Conservation (phyloP, 2,113 vertebrate species). For the Perca flavescens region DNA sequence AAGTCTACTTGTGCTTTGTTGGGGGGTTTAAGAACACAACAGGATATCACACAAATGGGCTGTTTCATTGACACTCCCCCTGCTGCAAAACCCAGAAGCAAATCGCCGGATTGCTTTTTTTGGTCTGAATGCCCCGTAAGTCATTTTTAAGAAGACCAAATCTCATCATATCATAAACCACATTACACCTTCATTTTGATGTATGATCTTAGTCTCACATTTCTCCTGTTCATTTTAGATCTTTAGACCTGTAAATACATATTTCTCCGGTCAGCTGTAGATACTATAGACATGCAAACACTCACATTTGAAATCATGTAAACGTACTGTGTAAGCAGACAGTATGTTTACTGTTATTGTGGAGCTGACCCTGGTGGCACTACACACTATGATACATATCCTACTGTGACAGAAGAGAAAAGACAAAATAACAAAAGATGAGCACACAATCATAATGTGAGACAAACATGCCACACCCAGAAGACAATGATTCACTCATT, state of each 20-base stretch:
- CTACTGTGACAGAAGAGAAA: constrained; percentile 10
- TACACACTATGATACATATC: background rate
- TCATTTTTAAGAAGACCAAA: too few species aligned
- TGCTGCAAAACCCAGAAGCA: too few species aligned
- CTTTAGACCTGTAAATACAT: background rate
- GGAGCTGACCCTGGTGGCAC: constrained; percentile 15
- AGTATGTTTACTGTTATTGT: constrained; percentile 9
- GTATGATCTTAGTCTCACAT: background rate
- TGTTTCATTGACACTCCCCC: too few species aligned
- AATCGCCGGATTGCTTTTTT: too few species aligned
- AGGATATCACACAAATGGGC: too few species aligned
- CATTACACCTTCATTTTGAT: background rate
- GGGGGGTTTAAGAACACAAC: too few species aligned
- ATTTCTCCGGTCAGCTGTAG: background rate
- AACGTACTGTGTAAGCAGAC: background rate
- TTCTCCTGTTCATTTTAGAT: background rate
- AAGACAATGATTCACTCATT: background rate
- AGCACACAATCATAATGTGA: background rate
- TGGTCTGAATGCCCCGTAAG: too few species aligned
- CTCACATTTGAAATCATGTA: background rate
- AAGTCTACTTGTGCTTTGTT: too few species aligned
- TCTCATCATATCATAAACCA: too few species aligned
- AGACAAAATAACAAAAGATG: constrained; percentile 12
- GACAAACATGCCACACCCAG: constrained; percentile 17
- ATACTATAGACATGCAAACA: background rate